Evolutionary conservation across 2,888 invertebrate species (phyloP), one percentile per base, ranked within the genome.

Genomic region (Ichneumoninae sp.): DNA sequence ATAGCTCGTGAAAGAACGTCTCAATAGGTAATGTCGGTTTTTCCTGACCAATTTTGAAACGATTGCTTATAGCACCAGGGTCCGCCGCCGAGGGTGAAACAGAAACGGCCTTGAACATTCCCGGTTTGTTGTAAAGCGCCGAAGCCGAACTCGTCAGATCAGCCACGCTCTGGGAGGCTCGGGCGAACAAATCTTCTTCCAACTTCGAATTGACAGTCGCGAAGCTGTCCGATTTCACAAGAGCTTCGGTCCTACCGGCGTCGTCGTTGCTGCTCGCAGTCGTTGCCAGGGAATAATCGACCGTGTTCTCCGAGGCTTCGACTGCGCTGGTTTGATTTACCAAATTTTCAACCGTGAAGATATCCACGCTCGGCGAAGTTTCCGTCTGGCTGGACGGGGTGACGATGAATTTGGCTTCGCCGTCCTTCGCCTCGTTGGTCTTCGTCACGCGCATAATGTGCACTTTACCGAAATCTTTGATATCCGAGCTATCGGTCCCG

Each of bases 11-110:
- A 91, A 97, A 97, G 93, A 97, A 97, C 0, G 97, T 97, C 93
- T 97, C 97, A 85, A 97, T 96, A 0, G 97, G 97, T 71, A 97
- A 94, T 75, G 97, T 97, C 0, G 97, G 97, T 91, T 97, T 97
- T 87, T 97, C 97, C 0, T 97, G 97, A 0, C 96, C 96, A 93
- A 97, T 96, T 30, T 96, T 96, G 88, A 97, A 96, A 89, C 96
- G 96, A 89, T 72, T 82, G 72, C 66, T 82, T 33, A 80, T 62
- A 7, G 76, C 52, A 50, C 33, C 26, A 19, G 66, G 33, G 95
- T 95, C 3, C 96, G 95, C 91, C 76, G 94, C 94, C 0, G 94
- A 94, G 0, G 95, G 94, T 0, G 84, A 30, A 36, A 82, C 75
- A 2, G 96, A 95, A 0, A 96, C 95, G 0, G 96, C 95, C 92